A percentile compares a stretch with the other conserved stretches of the same genome.
Conservation (phyloP, 1,140 invertebrate genomes). For the Dendrolimus punctatus region DNA sequence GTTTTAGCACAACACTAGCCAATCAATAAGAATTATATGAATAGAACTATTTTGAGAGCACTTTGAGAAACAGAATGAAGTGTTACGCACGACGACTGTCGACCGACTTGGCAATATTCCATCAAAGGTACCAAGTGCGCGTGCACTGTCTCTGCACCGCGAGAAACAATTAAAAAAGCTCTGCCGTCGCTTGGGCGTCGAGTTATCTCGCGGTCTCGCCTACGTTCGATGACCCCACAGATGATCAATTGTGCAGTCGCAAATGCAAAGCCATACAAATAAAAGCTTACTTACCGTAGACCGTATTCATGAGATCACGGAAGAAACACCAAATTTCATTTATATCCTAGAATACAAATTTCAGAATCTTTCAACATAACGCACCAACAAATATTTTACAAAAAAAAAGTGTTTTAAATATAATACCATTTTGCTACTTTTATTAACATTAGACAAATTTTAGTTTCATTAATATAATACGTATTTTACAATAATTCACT, state of each 20-base stretch:
- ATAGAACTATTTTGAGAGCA: conserved; percentile 8
- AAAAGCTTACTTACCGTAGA: conserved; percentile 19
- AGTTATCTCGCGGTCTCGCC: conserved; percentile 10
- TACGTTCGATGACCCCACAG: conserved; percentile 37
- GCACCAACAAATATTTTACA: conserved; percentile 4
- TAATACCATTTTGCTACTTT: too few species aligned
- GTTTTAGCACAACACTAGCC: not conserved
- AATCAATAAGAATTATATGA: not conserved
- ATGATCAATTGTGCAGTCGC: conserved; percentile 12
- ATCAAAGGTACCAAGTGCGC: conserved; percentile 18
- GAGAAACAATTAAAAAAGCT: conserved; percentile 38
- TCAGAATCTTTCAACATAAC: conserved; percentile 17
- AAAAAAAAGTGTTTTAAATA: too few species aligned
- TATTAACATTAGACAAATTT: too few species aligned
- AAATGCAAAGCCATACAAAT: conserved; percentile 16
- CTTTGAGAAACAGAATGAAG: conserved; percentile 16
- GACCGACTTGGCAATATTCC: conserved; percentile 53
- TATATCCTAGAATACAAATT: conserved; percentile 20
- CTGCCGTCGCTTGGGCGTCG: conserved; percentile 14
- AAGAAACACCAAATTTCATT: conserved; percentile 9
- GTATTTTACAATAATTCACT: conserved; percentile 3
- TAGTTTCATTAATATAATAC: not conserved
- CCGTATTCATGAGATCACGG: conserved; percentile 40
- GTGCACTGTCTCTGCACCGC: conserved; percentile 15
- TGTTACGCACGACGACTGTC: conserved; percentile 25